Base-by-base conservation (phyloP, 2,797 vertebrate species). In the Pantherophis alleghaniensis region DNA sequence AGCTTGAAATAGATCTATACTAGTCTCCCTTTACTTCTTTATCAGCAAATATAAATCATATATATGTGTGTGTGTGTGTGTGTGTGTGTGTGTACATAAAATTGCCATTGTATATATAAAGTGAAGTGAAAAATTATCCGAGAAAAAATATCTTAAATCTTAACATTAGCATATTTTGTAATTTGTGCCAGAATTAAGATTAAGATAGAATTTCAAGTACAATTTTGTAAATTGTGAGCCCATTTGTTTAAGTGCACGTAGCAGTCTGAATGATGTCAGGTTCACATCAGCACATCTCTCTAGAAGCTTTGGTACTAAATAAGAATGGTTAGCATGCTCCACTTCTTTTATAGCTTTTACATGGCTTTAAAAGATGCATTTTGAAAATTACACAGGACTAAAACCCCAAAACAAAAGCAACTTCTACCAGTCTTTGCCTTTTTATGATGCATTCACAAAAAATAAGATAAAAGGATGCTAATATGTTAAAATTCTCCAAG, bases 321-420 rank as follows among this genome's bases (percentile, higher is more conserved):
- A 94, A 94, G 91, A 92, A 63, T 16, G 51, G 60, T 91, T 91
- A 83, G 69, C 92, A 92, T 89, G 90, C 89, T 94, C 89, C 28
- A 94, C 90, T 92, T 92, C 91, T 53, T 91, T 92, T 91, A 94
- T 55, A 92, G 59, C 69, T 94, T 74, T 94, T 88, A 60, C 4
- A 66, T 63, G 59, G 69, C 87, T 94, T 92, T 89, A 89, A 60
- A 92, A 88, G 87, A 91, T 79, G 87, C 69, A 42, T 91, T 91
- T 88, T 90, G 60, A 93, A 91, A 91, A 86, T 91, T 88, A 24
- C 20, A 26, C 55, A 69, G 28, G 53, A 89, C 37, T 89, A 47
- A 86, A 79, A 89, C 1, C 37, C 37, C 37, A 47, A 83, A 79
- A 42, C 74, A 47, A 79, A 47, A 63, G 32, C 18, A 90, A 32